A percentile compares a stretch with the other conserved stretches of the same genome.
Conservation (phyloP, 2,888 invertebrate genomes). For the Dryomyza anilis region DNA sequence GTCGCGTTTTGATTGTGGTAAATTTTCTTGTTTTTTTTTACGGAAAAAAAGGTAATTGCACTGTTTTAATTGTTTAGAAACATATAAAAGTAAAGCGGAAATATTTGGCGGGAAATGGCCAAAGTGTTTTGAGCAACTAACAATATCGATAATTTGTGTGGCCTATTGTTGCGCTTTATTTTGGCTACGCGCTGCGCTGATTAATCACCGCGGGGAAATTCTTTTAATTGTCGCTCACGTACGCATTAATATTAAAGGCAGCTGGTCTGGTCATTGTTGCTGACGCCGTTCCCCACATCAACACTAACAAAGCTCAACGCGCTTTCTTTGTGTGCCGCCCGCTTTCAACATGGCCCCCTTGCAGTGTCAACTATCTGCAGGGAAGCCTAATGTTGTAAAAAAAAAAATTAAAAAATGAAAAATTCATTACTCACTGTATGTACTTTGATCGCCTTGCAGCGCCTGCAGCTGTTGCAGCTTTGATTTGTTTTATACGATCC, state of each 20-base stretch:
- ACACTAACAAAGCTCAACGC: no score
- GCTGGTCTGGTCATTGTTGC: background rate
- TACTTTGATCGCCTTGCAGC: no score
- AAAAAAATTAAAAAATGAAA: no score
- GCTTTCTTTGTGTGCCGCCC: no score
- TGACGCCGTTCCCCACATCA: no score
- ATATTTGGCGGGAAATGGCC: background rate
- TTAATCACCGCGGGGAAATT: slow-evolving; percentile 15
- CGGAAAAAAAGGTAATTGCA: slow-evolving; percentile 3
- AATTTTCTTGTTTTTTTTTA: background rate
- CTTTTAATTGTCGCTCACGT: slow-evolving; percentile 14
- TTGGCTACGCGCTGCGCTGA: background rate
- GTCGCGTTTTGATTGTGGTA: background rate
- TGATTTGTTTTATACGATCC: no score
- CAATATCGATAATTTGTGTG: background rate
- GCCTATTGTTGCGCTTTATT: background rate
- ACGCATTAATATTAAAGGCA: background rate
- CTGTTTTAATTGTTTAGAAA: background rate
- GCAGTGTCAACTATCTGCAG: no score
- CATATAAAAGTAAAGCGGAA: background rate
- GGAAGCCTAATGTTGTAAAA: no score
- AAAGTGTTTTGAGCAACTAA: background rate
- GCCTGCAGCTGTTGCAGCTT: no score
- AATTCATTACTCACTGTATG: no score
- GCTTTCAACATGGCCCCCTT: no score